phyloP scores from a whole-genome alignment of 1,140 invertebrate species.

The Drosophila nannoptera region DNA sequence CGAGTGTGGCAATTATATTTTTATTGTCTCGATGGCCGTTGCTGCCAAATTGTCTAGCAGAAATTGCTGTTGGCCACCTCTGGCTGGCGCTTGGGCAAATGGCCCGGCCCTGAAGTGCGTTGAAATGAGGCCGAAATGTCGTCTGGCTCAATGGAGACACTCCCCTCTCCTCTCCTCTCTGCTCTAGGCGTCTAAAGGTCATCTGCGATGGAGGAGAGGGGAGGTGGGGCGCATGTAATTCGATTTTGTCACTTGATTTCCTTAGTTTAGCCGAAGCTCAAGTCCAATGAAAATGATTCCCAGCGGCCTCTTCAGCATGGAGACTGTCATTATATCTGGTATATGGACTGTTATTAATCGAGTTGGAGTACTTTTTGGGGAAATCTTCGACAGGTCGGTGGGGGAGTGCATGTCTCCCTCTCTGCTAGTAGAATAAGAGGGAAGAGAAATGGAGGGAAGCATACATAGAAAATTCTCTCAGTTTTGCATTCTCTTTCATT shows the following conservation, averaged over 20 bases:
- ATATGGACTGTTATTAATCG: too few relatives aligned
- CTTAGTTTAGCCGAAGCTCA: conserved; percentile 13
- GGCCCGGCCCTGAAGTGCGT: conserved; percentile 16
- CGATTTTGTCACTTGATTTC: conserved; percentile 36
- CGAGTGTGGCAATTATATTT: conserved; percentile 68
- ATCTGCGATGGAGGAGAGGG: not conserved
- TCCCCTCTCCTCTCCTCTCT: too few relatives aligned
- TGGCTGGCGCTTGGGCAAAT: conserved; percentile 49
- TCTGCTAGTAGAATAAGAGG: too few relatives aligned
- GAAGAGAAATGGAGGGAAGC: too few relatives aligned
- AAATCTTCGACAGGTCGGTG: too few relatives aligned
- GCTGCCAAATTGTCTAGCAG: conserved; percentile 71
- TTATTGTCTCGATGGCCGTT: conserved; percentile 60
- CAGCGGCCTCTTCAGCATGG: not conserved
- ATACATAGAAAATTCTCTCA: too few relatives aligned
- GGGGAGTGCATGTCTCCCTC: too few relatives aligned
- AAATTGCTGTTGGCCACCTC: conserved; percentile 61
- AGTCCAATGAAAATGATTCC: conserved; percentile 14
- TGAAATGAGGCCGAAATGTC: conserved; percentile 10
- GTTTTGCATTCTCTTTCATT: too few relatives aligned
- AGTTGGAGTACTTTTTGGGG: too few relatives aligned
- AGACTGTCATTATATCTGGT: not conserved
- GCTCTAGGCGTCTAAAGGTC: conserved; percentile 4
- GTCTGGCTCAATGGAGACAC: not conserved
- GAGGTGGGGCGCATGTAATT: conserved; percentile 35